Base-by-base conservation (phyloP, 2,797 vertebrate genomes). In the Pantherophis vulpinus region DNA sequence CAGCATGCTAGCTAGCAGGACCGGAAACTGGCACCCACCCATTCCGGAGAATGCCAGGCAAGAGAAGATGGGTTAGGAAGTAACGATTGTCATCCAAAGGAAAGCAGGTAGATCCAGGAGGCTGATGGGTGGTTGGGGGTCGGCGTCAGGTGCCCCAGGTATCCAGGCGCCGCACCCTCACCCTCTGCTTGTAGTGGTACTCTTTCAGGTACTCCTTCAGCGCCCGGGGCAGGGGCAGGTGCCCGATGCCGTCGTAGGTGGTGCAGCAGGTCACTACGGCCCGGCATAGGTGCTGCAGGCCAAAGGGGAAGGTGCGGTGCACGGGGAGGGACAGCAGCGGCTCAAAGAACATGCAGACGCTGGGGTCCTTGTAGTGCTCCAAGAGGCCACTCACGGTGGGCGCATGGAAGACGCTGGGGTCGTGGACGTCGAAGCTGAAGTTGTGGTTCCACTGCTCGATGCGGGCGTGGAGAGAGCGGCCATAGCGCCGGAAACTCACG, bases 371-470 rank as follows among this genome's bases (percentile, higher is more conserved):
- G 97, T 98, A 99, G 95, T 98, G 98, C 94, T 98, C 98, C 61
- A 99, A 96, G 32, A 99, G 94, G 0, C 98, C 98, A 0, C 98
- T 98, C 20, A 98, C 98, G 0, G 98, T 98, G 90, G 98, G 96
- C 0, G 98, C 98, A 0, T 98, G 98, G 96, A 98, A 98, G 94
- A 98, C 98, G 11, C 98, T 98, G 86, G 98, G 98, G 96, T 98
- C 98, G 13, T 98, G 98, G 32, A 98, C 98, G 2, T 98, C 98
- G 0, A 98, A 98, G 97, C 98, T 99, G 92, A 99, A 99, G 61
- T 98, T 98, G 97, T 98, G 98, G 95, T 98, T 98, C 98, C 98
- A 98, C 96, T 98, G 98, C 95, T 98, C 98, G 0, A 98, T 98
- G 70, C 98, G 98, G 0, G 98, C 98, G 0, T 99, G 98, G 1